A percentile compares a stretch with the other conserved stretches of the same genome.
Evolutionary conservation across 1,140 invertebrate genomes (phyloP).

Genomic region (Calliphora vicina): DNA sequence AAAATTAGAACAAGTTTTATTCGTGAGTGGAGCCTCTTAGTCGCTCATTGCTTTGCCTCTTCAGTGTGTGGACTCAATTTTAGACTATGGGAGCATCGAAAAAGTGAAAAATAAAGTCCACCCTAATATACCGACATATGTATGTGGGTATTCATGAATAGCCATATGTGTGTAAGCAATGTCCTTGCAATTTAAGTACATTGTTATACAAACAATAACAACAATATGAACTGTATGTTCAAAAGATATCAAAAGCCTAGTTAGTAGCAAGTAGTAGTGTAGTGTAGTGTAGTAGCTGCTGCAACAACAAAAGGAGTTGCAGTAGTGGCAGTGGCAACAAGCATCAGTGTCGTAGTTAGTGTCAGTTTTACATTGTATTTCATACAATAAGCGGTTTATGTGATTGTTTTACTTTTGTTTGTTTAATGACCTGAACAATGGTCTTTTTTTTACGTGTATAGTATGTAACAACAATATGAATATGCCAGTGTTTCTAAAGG

Average conservation of each 20-base stretch:
- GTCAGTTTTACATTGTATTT: not conserved
- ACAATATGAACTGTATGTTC: not conserved
- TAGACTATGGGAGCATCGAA: too few relatives aligned
- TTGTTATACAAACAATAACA: not conserved
- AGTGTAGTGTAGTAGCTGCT: too few relatives aligned
- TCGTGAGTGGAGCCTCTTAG: too few relatives aligned
- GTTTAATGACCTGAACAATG: conserved; percentile 10
- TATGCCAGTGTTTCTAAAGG: too few relatives aligned
- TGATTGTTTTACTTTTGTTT: conserved; percentile 5
- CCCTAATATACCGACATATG: not conserved
- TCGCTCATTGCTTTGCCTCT: too few relatives aligned
- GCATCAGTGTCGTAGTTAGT: not conserved
- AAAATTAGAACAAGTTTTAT: too few relatives aligned
- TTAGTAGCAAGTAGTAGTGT: not conserved
- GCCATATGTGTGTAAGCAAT: not conserved
- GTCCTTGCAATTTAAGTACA: not conserved
- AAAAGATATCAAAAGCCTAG: not conserved
- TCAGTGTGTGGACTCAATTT: too few relatives aligned
- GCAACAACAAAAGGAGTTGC: too few relatives aligned
- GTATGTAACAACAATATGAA: not conserved
- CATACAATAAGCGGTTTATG: conserved; percentile 5
- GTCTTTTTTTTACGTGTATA: not conserved
- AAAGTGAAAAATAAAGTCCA: too few relatives aligned
- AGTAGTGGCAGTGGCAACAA: not conserved
- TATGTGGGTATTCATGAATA: not conserved